Percentiles rank a stretch among this genome's conserved stretches.
phyloP scores from a whole-genome alignment of 2,888 invertebrate genomes.

The Chloroclystis v-ata region DNA sequence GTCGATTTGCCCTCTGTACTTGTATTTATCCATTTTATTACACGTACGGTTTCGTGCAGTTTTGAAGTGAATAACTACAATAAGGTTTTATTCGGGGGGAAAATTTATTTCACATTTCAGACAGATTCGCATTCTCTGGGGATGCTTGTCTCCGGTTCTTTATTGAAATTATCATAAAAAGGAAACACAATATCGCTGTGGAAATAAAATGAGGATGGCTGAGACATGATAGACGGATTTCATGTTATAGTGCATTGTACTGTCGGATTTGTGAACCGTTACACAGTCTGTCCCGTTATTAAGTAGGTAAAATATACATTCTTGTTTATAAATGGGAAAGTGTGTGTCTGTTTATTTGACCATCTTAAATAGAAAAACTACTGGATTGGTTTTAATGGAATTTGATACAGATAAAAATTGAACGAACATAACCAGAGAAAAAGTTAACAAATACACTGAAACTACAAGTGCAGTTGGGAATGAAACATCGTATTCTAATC shows the following conservation, averaged over 20 bases:
- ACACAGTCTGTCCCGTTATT: too few relatives aligned
- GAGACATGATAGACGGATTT: slow-evolving; percentile 17
- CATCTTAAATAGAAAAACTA: too few relatives aligned
- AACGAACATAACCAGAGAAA: too few relatives aligned
- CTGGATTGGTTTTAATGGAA: too few relatives aligned
- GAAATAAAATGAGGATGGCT: slow-evolving; percentile 21
- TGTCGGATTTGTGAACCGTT: slow-evolving; percentile 21
- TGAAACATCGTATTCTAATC: too few relatives aligned
- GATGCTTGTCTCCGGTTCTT: slow-evolving; percentile 26
- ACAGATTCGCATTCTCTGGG: slow-evolving; percentile 24
- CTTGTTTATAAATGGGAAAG: too few relatives aligned
- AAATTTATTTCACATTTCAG: slow-evolving; percentile 29
- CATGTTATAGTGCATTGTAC: slow-evolving; percentile 27
- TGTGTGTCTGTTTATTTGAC: too few relatives aligned
- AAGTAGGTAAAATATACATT: too few relatives aligned
- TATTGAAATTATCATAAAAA: slow-evolving; percentile 35
- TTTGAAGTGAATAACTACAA: slow-evolving; percentile 25
- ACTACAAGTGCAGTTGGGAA: too few relatives aligned
- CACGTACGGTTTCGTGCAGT: slow-evolving; percentile 22
- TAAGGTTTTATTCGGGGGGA: slow-evolving; percentile 23
- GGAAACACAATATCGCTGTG: slow-evolving; percentile 20
- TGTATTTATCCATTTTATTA: slow-evolving; percentile 35
- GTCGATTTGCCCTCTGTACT: slow-evolving; percentile 29
- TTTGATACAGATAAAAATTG: too few relatives aligned
- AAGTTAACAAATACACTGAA: too few relatives aligned